phyloP scores from a whole-genome alignment of 2,888 invertebrate species.

The Apantesis nais region DNA sequence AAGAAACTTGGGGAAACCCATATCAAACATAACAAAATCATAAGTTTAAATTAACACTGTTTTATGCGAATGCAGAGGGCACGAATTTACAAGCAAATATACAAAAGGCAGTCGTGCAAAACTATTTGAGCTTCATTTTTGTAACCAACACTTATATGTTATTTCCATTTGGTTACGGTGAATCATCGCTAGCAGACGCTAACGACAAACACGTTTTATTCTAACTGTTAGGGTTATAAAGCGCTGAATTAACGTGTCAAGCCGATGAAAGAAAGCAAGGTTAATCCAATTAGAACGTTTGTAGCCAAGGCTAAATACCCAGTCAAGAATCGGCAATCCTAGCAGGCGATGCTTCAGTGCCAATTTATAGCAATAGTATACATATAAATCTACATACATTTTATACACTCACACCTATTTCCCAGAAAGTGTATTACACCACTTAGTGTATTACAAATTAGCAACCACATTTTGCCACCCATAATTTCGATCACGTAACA shows the following conservation, averaged over 20 bases:
- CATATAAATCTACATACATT: neutral
- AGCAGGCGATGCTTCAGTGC: slow-evolving; percentile 5
- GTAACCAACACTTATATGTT: neutral
- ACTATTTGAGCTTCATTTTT: neutral
- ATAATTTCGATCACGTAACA: neutral
- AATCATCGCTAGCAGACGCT: neutral
- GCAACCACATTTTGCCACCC: no score
- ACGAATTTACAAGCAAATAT: neutral
- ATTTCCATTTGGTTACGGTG: neutral
- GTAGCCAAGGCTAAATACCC: slow-evolving; percentile 27
- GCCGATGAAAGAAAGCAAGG: slow-evolving; percentile 31
- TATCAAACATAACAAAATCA: no score
- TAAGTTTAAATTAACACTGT: neutral
- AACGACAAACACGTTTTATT: slow-evolving; percentile 2
- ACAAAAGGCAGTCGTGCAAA: neutral
- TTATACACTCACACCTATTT: no score
- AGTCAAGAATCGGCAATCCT: slow-evolving; percentile 18
- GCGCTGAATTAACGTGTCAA: slow-evolving; percentile 19
- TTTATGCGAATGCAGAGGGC: neutral
- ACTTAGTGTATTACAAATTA: no score
- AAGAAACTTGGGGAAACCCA: neutral
- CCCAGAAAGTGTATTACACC: no score
- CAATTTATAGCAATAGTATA: neutral
- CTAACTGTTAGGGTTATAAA: neutral
- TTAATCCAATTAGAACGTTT: slow-evolving; percentile 34